These are phyloP conservation scores for Dinoponera quadriceps DNA, from an alignment of 1,140 invertebrate species.

Conservation along the genomic window DNA sequence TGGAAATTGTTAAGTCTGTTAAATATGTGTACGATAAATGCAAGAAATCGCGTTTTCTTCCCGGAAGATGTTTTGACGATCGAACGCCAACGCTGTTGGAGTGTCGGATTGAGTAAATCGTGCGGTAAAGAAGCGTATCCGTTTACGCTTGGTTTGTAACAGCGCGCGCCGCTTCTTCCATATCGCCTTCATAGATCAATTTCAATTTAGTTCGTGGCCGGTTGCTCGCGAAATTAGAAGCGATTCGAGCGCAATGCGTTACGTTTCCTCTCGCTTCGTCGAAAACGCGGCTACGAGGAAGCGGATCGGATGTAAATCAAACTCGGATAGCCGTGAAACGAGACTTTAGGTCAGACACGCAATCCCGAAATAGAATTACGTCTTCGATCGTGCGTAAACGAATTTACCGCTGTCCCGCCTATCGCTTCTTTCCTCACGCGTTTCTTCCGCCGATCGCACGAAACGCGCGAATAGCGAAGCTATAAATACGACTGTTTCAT, in stretches of 20 bases:
- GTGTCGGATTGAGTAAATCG: neutral
- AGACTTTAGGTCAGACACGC: slow-evolving; percentile 67
- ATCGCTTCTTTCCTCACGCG: slow-evolving; percentile 4
- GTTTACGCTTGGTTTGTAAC: slow-evolving; percentile 9
- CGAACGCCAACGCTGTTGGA: no score
- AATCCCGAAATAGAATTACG: slow-evolving; percentile 73
- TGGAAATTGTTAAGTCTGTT: no score
- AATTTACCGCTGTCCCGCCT: slow-evolving; percentile 63
- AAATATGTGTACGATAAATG: no score
- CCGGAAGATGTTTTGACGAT: no score
- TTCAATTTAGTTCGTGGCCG: slow-evolving; percentile 43
- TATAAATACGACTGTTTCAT: neutral
- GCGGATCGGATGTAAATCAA: slow-evolving; percentile 63
- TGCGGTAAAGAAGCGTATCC: neutral
- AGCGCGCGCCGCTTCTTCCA: neutral
- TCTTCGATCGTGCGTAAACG: slow-evolving; percentile 70
- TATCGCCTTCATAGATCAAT: slow-evolving; percentile 27
- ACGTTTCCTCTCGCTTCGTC: slow-evolving; percentile 21
- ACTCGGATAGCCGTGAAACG: slow-evolving; percentile 69
- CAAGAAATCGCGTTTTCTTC: no score
- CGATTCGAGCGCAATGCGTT: slow-evolving; percentile 34
- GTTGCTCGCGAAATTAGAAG: slow-evolving; percentile 38
- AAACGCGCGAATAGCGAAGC: neutral
- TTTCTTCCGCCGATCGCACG: neutral
- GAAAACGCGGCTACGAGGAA: slow-evolving; percentile 45